These are phyloP conservation scores for Synanthedon andrenaeformis DNA, from an alignment of 2,888 invertebrate species.

Conservation along the genomic window DNA sequence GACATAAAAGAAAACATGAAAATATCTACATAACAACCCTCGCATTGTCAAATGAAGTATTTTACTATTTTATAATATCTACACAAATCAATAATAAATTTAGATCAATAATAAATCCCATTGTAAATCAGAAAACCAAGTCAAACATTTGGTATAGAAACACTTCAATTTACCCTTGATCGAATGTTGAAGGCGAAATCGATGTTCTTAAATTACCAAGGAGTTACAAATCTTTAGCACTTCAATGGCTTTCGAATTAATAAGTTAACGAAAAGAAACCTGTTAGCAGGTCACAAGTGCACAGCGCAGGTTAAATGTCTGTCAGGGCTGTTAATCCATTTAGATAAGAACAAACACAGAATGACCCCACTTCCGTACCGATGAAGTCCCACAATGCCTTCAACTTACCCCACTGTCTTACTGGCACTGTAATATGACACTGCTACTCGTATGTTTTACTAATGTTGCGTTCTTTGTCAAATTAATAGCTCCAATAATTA, in stretches of 20 bases:
- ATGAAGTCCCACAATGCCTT: slow-evolving; percentile 57
- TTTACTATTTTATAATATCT: too few species aligned
- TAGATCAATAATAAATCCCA: too few species aligned
- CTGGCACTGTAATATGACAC: slow-evolving; percentile 40
- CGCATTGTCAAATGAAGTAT: too few species aligned
- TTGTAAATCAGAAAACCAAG: too few species aligned
- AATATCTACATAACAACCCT: too few species aligned
- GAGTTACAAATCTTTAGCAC: slow-evolving; percentile 10
- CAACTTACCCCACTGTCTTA: slow-evolving; percentile 61
- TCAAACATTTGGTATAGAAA: too few species aligned
- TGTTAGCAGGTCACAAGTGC: slow-evolving; percentile 59
- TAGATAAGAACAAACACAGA: slow-evolving; percentile 66
- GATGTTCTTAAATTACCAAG: neutral
- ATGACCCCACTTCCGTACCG: slow-evolving; percentile 57
- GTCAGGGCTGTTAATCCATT: slow-evolving; percentile 49
- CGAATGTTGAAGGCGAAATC: neutral
- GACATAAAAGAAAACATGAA: too few species aligned
- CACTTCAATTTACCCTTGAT: too few species aligned
- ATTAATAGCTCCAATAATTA: too few species aligned
- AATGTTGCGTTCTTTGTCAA: neutral
- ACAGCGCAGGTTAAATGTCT: slow-evolving; percentile 57
- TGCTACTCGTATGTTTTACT: slow-evolving; percentile 2
- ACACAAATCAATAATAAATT: too few species aligned
- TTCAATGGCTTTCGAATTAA: slow-evolving; percentile 32
- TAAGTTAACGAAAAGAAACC: slow-evolving; percentile 55